Percentiles rank a stretch among this genome's conserved stretches.
These are phyloP conservation scores for Eupelmus urozonus DNA, from an alignment of 2,888 invertebrate genomes.

Conservation along the genomic window DNA sequence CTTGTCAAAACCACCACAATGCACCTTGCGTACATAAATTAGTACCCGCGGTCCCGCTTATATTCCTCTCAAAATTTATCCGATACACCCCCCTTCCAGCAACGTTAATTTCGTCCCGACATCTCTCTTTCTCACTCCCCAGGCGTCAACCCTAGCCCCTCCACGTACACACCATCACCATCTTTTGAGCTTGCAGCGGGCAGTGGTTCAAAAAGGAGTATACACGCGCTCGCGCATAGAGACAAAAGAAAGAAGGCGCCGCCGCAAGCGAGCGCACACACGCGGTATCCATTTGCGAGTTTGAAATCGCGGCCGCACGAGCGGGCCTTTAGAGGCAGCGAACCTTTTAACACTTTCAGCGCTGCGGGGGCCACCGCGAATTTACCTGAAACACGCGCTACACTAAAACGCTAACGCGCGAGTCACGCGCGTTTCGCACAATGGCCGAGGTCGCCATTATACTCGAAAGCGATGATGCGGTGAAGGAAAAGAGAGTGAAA, in stretches of 20 bases:
- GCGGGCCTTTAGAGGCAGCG: slow-evolving; percentile 67
- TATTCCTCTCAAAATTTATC: too few relatives aligned
- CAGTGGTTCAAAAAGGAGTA: too few relatives aligned
- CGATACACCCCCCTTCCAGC: too few relatives aligned
- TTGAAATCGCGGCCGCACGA: slow-evolving; percentile 70
- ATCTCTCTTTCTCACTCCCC: too few relatives aligned
- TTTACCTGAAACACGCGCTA: slow-evolving; percentile 68
- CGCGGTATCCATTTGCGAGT: slow-evolving; percentile 73
- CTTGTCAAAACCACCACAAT: too few relatives aligned
- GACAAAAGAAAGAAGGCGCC: slow-evolving; percentile 7
- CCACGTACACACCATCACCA: too few relatives aligned
- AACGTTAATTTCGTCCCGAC: too few relatives aligned
- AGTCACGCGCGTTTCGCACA: slow-evolving; percentile 63
- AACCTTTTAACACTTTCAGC: slow-evolving; percentile 73
- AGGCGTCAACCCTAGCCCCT: too few relatives aligned
- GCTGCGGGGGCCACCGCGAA: slow-evolving; percentile 65
- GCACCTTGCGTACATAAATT: too few relatives aligned
- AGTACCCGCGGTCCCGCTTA: too few relatives aligned
- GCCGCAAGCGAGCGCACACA: slow-evolving; percentile 54
- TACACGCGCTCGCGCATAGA: too few relatives aligned
- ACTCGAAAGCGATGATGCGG: slow-evolving; percentile 63
- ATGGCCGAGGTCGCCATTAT: slow-evolving; percentile 71
- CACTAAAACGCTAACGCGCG: slow-evolving; percentile 72
- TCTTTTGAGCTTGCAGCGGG: too few relatives aligned
- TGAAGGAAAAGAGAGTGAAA: background rate